A percentile compares a stretch with the other conserved stretches of the same genome.
Conservation (phyloP, 2,113 vertebrate species). For the Oxyura jamaicensis region DNA sequence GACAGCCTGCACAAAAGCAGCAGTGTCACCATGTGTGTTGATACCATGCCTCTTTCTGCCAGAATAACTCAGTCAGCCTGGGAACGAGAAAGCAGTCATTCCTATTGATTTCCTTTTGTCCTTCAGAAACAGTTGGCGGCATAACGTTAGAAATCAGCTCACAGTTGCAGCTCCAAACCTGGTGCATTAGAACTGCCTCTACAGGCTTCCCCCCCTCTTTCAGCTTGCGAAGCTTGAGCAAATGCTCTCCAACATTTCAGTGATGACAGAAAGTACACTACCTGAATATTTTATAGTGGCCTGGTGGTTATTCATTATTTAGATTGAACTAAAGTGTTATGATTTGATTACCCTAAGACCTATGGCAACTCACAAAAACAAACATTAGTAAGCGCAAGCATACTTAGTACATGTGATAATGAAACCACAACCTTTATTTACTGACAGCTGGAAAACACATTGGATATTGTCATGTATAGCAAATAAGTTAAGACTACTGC, state of each 20-base stretch:
- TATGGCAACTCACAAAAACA: neutral
- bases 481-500: neutral
- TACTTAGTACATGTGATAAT: neutral
- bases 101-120: neutral
- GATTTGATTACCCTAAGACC: neutral
- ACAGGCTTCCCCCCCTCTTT: neutral
- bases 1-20: neutral
- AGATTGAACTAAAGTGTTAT: neutral
- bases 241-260: neutral
- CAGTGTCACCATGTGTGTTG: accelerated
- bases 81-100: neutral
- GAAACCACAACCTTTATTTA: neutral
- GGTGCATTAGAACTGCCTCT: neutral
- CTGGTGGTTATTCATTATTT: neutral
- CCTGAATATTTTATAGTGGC: neutral
- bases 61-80: neutral
- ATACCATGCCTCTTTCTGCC: accelerated
- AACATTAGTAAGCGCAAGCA: neutral
- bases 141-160: neutral
- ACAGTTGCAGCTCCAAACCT: neutral
- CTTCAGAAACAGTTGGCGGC: neutral
- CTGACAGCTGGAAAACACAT: neutral
- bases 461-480: neutral
- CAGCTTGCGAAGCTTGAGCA: neutral
- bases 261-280: neutral